Base-by-base conservation (phyloP, 2,888 invertebrate genomes). In the Junonia oenone region DNA sequence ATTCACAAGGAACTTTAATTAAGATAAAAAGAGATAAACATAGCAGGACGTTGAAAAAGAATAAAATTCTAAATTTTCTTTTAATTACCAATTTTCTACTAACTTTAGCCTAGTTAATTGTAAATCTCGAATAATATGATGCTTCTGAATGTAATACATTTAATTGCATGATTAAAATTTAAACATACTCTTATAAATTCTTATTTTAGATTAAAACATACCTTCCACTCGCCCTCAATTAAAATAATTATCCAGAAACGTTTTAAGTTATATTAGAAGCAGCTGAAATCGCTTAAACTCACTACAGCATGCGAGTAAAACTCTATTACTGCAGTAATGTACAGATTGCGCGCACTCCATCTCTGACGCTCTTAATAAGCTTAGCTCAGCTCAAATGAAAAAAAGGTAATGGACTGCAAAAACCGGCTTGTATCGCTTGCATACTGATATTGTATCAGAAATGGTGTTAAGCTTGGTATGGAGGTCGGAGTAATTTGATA, bases 351-450 rank as follows among this genome's bases (percentile, higher is more conserved):
- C 51, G 6, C 40, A 52, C 63, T 76, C 70, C 76, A 77, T 73
- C 68, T 72, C 64, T 66, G 74, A 72, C 75, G 75, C 69, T 70
- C 64, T 69, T 83, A 81, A 83, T 84, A 78, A 78, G 81, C 79
- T 84, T 81, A 83, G 76, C 79, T 74, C 69, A 65, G 69, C 61
- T 69, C 66, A 61, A 71, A 78, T 76, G 73, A 78, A 82, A 81
- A 29, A 81, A 76, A 74, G 70, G 77, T 80, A 83, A 83, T 83
- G 81, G 81, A 80, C 68, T 77, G 81, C 75, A 76, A 80, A 72
- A 73, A 73, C 69, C 61, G 68, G 63, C 56, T 56, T 58, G 68
- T 61, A 58, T 64, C 62, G 58, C 43, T 6, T 22, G 6, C 13
- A 8, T 13, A n/a, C 38, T 61, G 63, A 48, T 54, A 55, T 40